Conservation (phyloP, 2,113 vertebrate genomes). For the Piprites chloris region DNA sequence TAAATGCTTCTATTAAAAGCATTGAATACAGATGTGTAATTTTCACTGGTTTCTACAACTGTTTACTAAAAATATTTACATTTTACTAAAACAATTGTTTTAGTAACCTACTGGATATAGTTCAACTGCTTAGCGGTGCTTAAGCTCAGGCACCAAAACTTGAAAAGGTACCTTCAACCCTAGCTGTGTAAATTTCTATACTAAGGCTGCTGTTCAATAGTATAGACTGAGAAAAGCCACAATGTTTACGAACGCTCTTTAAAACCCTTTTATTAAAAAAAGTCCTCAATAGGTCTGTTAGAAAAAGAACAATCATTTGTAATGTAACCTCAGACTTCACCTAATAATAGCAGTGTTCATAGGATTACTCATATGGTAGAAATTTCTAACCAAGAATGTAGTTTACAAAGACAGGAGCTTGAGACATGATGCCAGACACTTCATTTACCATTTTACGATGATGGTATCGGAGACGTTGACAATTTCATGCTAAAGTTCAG, state of each 20-base stretch:
- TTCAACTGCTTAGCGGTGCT: background rate
- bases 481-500: background rate
- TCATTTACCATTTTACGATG: background rate
- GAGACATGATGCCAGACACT: background rate
- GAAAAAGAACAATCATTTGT: background rate
- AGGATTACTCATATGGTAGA: background rate
- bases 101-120: background rate
- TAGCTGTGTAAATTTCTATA: background rate
- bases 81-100: background rate
- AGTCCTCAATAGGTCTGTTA: background rate
- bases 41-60: background rate
- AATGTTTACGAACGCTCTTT: background rate
- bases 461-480: background rate
- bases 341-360: background rate
- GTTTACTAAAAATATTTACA: background rate
- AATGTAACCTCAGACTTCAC: background rate
- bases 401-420: background rate
- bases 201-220: background rate
- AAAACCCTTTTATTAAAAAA: conserved; percentile 24
- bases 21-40: background rate
- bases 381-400: background rate
- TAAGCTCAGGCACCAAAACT: background rate
- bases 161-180: background rate
- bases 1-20: background rate
- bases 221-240: background rate